Evolutionary conservation across 2,797 vertebrate genomes (phyloP).

Genomic region (Myripristis murdjan): DNA sequence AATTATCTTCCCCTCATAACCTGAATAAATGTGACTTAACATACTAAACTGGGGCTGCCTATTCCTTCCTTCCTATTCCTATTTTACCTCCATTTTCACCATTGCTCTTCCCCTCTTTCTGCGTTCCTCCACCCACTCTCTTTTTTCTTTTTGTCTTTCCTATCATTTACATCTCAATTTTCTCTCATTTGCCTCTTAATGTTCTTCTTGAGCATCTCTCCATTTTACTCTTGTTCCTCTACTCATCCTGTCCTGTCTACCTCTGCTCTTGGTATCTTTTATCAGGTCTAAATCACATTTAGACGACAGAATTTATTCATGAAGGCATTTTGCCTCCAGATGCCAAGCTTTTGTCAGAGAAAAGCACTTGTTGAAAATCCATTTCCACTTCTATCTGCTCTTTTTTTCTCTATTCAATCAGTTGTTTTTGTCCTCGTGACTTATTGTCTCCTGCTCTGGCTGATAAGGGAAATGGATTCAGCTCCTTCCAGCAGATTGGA

Average conservation of each 20-base stretch:
- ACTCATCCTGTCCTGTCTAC: conserved; percentile 44
- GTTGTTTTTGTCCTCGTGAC: conserved; percentile 46
- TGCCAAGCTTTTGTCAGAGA: conserved; percentile 65
- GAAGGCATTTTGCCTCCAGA: conserved; percentile 57
- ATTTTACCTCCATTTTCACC: no score
- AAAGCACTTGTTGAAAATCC: conserved; percentile 74
- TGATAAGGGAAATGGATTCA: conserved; percentile 67
- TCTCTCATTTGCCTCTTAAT: conserved; percentile 44
- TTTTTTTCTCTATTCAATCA: conserved; percentile 49
- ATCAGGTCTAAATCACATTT: conserved; percentile 72
- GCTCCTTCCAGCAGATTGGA: conserved; percentile 53
- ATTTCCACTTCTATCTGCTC: conserved; percentile 66
- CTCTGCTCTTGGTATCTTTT: conserved; percentile 66
- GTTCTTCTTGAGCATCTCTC: conserved; percentile 67
- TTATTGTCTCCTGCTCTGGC: conserved; percentile 49
- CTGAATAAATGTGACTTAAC: not conserved
- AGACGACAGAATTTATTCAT: conserved; percentile 61
- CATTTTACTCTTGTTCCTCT: conserved; percentile 49
- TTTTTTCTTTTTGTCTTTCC: not conserved
- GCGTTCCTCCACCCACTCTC: conserved; percentile 19
- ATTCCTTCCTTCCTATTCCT: no score
- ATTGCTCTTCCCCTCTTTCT: no score
- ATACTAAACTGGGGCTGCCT: no score
- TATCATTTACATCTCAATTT: no score
- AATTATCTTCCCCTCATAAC: conserved; percentile 10